phyloP scores from a whole-genome alignment of 2,113 vertebrate genomes.

The Brachyhypopomus occidentalis region DNA sequence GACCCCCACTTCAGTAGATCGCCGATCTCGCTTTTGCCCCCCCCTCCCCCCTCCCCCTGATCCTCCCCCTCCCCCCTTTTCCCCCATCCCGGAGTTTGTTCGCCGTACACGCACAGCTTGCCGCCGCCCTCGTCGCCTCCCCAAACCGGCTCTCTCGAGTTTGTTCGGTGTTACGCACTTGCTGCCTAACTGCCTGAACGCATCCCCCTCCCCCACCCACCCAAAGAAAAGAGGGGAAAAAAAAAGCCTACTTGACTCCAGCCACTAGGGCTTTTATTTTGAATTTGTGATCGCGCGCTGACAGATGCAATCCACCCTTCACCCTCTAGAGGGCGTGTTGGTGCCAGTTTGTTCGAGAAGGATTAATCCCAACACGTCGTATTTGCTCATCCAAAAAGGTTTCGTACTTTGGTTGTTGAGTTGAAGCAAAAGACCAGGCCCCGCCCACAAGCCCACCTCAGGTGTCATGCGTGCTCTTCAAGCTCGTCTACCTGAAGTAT shows the following conservation, averaged over 20 bases:
- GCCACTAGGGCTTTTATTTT: not conserved
- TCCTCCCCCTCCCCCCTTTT: slow-evolving; percentile 30
- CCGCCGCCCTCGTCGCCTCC: slow-evolving; percentile 70
- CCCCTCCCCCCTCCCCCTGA: slow-evolving; percentile 48
- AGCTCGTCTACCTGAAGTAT: slow-evolving; percentile 11
- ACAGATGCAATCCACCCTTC: slow-evolving; percentile 16
- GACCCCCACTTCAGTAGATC: slow-evolving; percentile 61
- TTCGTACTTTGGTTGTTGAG: not conserved
- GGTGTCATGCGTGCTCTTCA: slow-evolving; percentile 21
- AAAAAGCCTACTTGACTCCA: not conserved
- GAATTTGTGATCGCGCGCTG: slow-evolving; percentile 2
- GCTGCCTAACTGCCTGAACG: slow-evolving; percentile 65
- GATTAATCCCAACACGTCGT: not conserved
- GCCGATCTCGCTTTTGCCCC: slow-evolving; percentile 68
- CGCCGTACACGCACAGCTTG: slow-evolving; percentile 68
- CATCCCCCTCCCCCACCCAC: slow-evolving; percentile 25
- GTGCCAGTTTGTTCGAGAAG: slow-evolving; percentile 38
- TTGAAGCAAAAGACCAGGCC: not conserved
- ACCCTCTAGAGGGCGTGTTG: slow-evolving; percentile 21
- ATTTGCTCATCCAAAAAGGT: slow-evolving; percentile 1
- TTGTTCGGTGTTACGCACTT: slow-evolving; percentile 64
- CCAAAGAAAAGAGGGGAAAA: too few relatives aligned
- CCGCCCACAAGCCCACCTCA: not conserved
- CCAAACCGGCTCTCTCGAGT: slow-evolving; percentile 47
- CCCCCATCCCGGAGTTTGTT: slow-evolving; percentile 61